These are phyloP conservation scores for Apolygus lucorum DNA, from an alignment of 1,140 invertebrate species.

Conservation along the genomic window DNA sequence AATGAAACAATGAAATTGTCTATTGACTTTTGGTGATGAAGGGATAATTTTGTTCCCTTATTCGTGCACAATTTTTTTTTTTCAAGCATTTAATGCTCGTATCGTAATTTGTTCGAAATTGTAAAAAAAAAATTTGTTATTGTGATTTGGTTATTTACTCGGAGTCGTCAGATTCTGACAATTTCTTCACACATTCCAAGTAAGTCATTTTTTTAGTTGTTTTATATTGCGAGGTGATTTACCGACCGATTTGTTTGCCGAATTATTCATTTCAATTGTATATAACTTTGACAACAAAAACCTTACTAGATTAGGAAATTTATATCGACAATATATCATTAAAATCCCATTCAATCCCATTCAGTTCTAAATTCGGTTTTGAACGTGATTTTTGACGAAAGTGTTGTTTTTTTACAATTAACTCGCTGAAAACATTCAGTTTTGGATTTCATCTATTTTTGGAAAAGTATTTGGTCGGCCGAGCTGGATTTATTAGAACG, in stretches of 20 bases:
- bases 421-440: too few relatives aligned
- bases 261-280: neutral
- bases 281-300: neutral
- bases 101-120: neutral
- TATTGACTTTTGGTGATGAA: neutral
- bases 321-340: neutral
- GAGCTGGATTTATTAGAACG: too few relatives aligned
- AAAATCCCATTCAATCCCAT: too few relatives aligned
- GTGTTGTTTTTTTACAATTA: too few relatives aligned
- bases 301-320: neutral
- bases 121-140: neutral
- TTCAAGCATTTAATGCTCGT: neutral
- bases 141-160: neutral
- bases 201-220: neutral
- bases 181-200: slow-evolving; percentile 1
- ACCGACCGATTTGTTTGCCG: neutral
- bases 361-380: too few relatives aligned
- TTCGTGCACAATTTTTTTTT: neutral
- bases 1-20: neutral
- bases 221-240: neutral
- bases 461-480: too few relatives aligned
- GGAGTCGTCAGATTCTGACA: neutral
- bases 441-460: too few relatives aligned
- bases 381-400: too few relatives aligned
- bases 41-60: neutral